Percentiles rank a stretch among this genome's conserved stretches.
These are phyloP conservation scores for Australoheros scitulus DNA, from an alignment of 2,113 vertebrate genomes.

Conservation along the genomic window DNA sequence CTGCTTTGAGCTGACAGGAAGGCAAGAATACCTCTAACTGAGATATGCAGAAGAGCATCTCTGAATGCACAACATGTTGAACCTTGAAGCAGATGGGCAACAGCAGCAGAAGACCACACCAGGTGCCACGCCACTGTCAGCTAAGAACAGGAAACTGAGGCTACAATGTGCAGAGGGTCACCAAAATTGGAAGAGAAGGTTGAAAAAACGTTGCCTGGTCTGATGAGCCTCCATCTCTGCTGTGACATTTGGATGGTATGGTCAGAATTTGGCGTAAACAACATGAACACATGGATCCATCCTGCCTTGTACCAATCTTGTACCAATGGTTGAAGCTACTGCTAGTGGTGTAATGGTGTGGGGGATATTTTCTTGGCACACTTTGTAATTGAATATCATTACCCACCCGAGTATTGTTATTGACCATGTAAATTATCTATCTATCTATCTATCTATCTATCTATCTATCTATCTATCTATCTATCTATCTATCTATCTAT, in stretches of 20 bases:
- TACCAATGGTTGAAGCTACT: not conserved
- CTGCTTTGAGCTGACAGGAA: not conserved
- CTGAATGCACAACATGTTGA: not conserved
- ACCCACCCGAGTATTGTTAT: not conserved
- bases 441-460: too few species aligned
- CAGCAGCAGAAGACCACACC: not conserved
- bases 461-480: too few species aligned
- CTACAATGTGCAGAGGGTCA: not conserved
- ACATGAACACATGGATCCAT: fast-evolving
- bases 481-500: too few species aligned
- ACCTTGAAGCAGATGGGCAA: not conserved
- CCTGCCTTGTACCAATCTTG: not conserved
- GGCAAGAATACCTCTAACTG: not conserved
- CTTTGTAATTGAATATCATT: not conserved
- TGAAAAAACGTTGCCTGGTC: not conserved
- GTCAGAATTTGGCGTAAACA: not conserved
- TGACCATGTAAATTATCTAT: not conserved
- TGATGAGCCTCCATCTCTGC: not conserved
- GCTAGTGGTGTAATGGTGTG: not conserved
- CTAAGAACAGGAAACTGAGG: not conserved
- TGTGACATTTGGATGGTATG: not conserved
- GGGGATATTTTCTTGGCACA: not conserved
- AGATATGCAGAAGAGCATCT: fast-evolving
- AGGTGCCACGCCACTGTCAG: not conserved
- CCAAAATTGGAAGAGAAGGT: not conserved